A percentile compares a stretch with the other conserved stretches of the same genome.
Evolutionary conservation across 2,888 invertebrate genomes (phyloP).

Genomic region (Patella depressa): DNA sequence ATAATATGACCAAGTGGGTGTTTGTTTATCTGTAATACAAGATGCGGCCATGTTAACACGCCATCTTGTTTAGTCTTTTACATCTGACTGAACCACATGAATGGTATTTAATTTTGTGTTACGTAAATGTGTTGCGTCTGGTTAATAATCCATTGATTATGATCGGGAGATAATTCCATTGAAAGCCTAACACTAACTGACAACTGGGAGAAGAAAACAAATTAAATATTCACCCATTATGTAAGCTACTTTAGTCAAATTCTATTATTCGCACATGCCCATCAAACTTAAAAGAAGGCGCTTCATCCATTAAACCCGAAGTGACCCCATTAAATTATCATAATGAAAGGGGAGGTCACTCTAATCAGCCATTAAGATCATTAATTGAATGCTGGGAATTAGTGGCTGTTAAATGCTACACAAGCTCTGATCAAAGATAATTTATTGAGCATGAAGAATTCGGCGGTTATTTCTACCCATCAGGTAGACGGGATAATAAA

Average conservation of each 20-base stretch:
- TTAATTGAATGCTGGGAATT: conserved; percentile 11
- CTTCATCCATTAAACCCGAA: not conserved
- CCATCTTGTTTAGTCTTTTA: too few relatives aligned
- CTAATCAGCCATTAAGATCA: conserved; percentile 11
- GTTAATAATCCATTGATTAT: too few relatives aligned
- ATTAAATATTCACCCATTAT: not conserved
- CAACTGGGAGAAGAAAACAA: not conserved
- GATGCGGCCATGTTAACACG: too few relatives aligned
- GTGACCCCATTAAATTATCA: conserved; percentile 9
- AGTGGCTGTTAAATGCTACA: conserved; percentile 10
- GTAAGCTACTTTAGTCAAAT: not conserved
- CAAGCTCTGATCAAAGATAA: conserved; percentile 1
- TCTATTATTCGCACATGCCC: not conserved
- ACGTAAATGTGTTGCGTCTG: too few relatives aligned
- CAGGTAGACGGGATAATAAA: not conserved
- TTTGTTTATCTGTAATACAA: too few relatives aligned
- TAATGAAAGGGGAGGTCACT: conserved; percentile 10
- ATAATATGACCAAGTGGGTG: too few relatives aligned
- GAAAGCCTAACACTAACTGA: too few relatives aligned
- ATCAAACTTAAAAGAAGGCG: not conserved
- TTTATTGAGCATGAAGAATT: conserved; percentile 5
- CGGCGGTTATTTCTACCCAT: not conserved
- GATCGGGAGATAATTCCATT: too few relatives aligned
- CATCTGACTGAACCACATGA: too few relatives aligned
- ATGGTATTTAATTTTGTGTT: too few relatives aligned